Percentiles rank a stretch among this genome's conserved stretches.
Evolutionary conservation across 2,888 invertebrate species (phyloP).

Genomic region (Andrena flavipes): DNA sequence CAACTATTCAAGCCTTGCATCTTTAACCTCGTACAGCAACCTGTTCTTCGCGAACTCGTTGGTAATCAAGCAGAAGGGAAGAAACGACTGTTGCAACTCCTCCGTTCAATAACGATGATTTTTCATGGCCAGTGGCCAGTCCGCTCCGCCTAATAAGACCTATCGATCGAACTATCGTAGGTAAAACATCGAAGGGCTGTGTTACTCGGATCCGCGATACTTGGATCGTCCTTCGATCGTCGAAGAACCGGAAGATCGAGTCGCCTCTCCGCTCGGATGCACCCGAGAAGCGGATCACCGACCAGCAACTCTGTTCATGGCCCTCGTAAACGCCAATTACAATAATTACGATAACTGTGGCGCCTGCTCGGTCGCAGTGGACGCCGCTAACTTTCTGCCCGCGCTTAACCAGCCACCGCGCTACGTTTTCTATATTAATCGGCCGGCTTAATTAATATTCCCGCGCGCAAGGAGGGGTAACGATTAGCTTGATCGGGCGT

Average conservation of each 20-base stretch:
- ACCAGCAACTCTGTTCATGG: constrained; percentile 70
- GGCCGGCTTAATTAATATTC: constrained; percentile 75
- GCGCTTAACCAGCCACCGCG: constrained; percentile 42
- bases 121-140: background rate
- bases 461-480: constrained; percentile 53
- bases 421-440: constrained; percentile 64
- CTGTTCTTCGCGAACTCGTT: no score
- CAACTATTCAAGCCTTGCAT: no score
- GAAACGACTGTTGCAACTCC: background rate
- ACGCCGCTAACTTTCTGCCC: constrained; percentile 54
- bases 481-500: constrained; percentile 62
- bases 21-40: no score
- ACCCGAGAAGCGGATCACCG: constrained; percentile 54
- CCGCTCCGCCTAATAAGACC: constrained; percentile 31
- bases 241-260: constrained; percentile 76
- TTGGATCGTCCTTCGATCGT: constrained; percentile 63
- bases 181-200: constrained; percentile 45
- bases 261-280: constrained; percentile 74
- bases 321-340: constrained; percentile 76
- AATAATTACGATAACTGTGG: constrained; percentile 80
- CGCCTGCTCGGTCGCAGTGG: constrained; percentile 63
- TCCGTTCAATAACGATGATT: background rate
- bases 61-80: no score
- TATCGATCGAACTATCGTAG: constrained; percentile 31
- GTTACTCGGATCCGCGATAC: background rate